These are phyloP conservation scores for Acanthopleura granulata DNA, from an alignment of 2,888 invertebrate genomes.

Conservation along the genomic window DNA sequence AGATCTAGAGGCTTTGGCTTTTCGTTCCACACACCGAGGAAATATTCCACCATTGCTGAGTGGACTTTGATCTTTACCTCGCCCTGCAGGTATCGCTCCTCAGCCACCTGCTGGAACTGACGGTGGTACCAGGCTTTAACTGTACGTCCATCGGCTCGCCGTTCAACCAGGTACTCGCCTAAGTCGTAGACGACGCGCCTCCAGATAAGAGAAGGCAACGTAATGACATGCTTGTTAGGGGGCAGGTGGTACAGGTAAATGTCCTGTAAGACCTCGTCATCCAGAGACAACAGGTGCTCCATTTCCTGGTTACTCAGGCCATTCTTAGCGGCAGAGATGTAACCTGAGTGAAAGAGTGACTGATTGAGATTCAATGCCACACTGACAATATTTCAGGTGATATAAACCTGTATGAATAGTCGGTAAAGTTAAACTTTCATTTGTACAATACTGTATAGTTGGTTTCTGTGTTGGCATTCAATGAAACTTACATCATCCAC, in stretches of 20 bases:
- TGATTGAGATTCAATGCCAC: no score
- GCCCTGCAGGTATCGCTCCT: slow-evolving; percentile 30
- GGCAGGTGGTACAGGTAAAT: slow-evolving; percentile 60
- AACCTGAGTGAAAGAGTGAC: slow-evolving; percentile 36
- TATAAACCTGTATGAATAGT: no score
- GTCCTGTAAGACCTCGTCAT: slow-evolving; percentile 60
- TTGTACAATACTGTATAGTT: no score
- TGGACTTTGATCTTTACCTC: slow-evolving; percentile 31
- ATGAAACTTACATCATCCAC: no score
- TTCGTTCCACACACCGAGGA: slow-evolving; percentile 51
- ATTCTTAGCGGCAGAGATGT: slow-evolving; percentile 44
- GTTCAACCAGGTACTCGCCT: slow-evolving; percentile 42
- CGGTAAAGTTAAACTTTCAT: no score
- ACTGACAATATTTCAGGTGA: no score
- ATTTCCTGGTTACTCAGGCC: slow-evolving; percentile 52
- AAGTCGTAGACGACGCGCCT: slow-evolving; percentile 44
- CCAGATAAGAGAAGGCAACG: slow-evolving; percentile 53
- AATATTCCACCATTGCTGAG: slow-evolving; percentile 48
- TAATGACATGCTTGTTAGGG: slow-evolving; percentile 48
- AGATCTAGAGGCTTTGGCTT: slow-evolving; percentile 49
- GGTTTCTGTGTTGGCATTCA: no score
- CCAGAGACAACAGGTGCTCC: slow-evolving; percentile 58
- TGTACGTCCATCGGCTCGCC: slow-evolving; percentile 38
- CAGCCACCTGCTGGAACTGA: slow-evolving; percentile 46
- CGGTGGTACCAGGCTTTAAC: slow-evolving; percentile 56